phyloP scores from a whole-genome alignment of 2,113 vertebrate species.

The Ancistrus triradiatus region DNA sequence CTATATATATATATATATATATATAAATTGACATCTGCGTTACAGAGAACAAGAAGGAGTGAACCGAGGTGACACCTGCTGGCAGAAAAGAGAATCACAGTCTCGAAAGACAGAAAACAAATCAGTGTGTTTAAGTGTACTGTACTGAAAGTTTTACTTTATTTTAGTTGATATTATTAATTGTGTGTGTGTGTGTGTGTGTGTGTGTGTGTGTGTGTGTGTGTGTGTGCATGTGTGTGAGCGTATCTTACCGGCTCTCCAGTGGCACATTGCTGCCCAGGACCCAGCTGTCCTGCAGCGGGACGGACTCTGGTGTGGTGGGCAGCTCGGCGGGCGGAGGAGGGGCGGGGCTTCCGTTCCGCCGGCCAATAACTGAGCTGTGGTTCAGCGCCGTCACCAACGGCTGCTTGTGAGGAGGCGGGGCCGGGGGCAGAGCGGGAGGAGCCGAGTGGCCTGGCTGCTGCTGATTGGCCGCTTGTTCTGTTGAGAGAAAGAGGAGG shows the following conservation, averaged over 20 bases:
- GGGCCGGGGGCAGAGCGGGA: conserved; percentile 83
- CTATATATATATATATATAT: too few species aligned
- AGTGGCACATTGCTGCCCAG: conserved; percentile 99
- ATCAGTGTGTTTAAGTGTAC: too few species aligned
- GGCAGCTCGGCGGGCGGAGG: conserved; percentile 99
- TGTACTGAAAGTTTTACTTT: too few species aligned
- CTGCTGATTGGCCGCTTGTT: conserved; percentile 88
- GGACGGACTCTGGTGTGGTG: conserved; percentile 99
- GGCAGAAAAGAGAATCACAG: too few species aligned
- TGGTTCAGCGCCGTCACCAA: conserved; percentile 94
- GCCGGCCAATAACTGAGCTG: conserved; percentile 85
- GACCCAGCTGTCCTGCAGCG: conserved; percentile 99
- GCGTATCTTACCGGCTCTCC: conserved; percentile 70
- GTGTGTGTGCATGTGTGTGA: background rate
- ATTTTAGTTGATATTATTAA: too few species aligned
- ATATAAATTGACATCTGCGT: too few species aligned
- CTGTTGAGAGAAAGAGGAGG: conserved; percentile 58
- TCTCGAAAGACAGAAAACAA: too few species aligned
- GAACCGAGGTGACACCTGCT: too few species aligned
- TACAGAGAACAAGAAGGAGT: too few species aligned
- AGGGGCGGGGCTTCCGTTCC: conserved; percentile 94
- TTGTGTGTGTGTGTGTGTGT: conserved; percentile 4
- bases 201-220: conserved; percentile 1
- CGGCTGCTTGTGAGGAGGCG: conserved; percentile 87
- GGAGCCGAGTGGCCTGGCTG: conserved; percentile 72